These are phyloP conservation scores for Porites rus DNA, from an alignment of 92 coral and sea anemone species.

Conservation along the genomic window DNA sequence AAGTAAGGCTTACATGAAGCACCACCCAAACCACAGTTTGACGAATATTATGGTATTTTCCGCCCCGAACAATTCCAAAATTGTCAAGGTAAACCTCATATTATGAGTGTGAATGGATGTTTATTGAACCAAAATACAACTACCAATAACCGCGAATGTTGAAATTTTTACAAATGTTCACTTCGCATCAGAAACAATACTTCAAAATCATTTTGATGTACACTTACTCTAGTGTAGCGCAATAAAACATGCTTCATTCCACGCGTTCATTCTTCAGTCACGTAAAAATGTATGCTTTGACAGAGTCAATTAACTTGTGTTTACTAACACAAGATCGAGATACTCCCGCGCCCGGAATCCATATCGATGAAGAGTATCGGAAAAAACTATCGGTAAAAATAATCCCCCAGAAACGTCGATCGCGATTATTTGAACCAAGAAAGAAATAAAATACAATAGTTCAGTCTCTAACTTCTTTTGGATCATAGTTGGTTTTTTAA, in stretches of 20 bases:
- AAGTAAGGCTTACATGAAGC: too few relatives aligned
- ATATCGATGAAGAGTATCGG: too few relatives aligned
- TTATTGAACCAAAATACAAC: slow-evolving; percentile 2
- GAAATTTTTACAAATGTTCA: background rate
- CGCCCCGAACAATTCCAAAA: too few relatives aligned
- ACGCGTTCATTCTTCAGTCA: background rate
- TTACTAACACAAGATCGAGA: too few relatives aligned
- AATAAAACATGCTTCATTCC: background rate
- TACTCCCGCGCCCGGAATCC: too few relatives aligned
- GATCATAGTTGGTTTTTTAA: background rate
- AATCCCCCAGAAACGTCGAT: background rate
- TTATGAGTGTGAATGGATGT: background rate
- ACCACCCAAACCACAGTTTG: too few relatives aligned
- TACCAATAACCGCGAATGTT: background rate
- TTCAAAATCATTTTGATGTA: background rate
- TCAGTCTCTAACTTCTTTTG: background rate
- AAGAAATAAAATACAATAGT: background rate
- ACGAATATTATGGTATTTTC: too few relatives aligned
- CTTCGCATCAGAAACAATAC: background rate
- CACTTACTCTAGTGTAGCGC: background rate
- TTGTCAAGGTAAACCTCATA: background rate
- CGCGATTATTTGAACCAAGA: background rate
- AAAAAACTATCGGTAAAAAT: too few relatives aligned
- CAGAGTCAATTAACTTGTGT: too few relatives aligned
- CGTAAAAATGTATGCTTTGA: background rate